phyloP scores from a whole-genome alignment of 2,888 invertebrate species.

The Oscheius myriophilus region DNA sequence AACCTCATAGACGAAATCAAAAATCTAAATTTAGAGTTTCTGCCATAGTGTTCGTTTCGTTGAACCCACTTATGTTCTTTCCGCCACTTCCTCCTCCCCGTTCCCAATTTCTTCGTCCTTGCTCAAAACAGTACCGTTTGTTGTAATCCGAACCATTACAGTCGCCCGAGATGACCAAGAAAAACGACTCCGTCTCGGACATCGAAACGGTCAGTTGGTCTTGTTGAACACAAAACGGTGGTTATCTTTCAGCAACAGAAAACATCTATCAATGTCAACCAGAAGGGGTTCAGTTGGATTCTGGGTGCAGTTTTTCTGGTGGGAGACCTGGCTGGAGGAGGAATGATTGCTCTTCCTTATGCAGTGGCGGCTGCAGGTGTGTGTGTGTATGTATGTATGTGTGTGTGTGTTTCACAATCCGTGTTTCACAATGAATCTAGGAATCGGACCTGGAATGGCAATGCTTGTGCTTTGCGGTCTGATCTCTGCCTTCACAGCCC shows the following conservation, averaged over 20 bases:
- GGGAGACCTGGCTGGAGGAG: slow-evolving; percentile 56
- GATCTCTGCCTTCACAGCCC: slow-evolving; percentile 36
- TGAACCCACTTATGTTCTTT: no score
- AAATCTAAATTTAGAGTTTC: no score
- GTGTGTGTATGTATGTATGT: no score
- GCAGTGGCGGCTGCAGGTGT: slow-evolving; percentile 46
- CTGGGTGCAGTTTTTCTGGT: slow-evolving; percentile 44
- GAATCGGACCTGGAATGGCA: slow-evolving; percentile 36
- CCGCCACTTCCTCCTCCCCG: no score
- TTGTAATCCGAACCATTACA: no score
- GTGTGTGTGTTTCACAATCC: no score
- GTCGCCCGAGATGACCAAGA: slow-evolving; percentile 7
- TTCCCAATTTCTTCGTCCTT: no score
- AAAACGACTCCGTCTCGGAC: slow-evolving; percentile 9
- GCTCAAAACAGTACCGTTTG: no score
- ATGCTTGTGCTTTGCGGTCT: slow-evolving; percentile 36
- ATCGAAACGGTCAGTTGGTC: slow-evolving; percentile 10
- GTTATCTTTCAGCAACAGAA: slow-evolving; percentile 21
- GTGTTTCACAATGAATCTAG: no score
- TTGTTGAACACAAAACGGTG: no score
- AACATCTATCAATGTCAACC: slow-evolving; percentile 22
- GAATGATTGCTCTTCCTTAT: slow-evolving; percentile 52
- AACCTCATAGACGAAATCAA: no score
- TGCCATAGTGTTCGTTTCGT: no score
- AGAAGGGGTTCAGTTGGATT: slow-evolving; percentile 18